Base-by-base conservation (phyloP, 2,797 vertebrate genomes). In the Aphelocoma californica region DNA sequence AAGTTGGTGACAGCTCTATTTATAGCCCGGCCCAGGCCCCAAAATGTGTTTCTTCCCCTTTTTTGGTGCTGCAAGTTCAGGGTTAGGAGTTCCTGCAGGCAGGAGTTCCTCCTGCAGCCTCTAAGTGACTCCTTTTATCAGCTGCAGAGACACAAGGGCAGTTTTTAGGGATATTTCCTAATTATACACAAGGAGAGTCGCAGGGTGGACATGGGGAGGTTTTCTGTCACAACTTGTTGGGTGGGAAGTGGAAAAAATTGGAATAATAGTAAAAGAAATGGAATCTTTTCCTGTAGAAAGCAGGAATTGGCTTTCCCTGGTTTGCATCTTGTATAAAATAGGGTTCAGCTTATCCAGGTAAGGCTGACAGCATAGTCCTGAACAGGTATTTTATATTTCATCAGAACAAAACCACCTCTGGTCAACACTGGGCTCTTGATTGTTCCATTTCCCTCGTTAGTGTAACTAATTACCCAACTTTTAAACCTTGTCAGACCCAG, bases 1-100 rank as follows among this genome's bases (percentile, higher is more conserved):
- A 34, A 91, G 60, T 32, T 8, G 11, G 62, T 93, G 94, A 90
- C 81, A 62, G 51, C 44, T 85, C 96, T 95, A 83, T 95, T 51
- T 81, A 79, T 90, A 95, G 72, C 44, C 25, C 38, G 21, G 38
- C 74, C 51, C 71, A 8, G 40, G 72, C 62, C 79, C 54, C 90
- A 64, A 61, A 93, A 66, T 25, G 4, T 26, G 50, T 20, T 64
- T 67, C 45, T 60, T 60, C 53, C 79, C 91, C 61, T 45, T 65
- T 6, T 45, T 65, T 12, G 6, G 77, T 47, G 70, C 79, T 66
- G 67, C 53, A 62, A 56, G 87, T 14, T 28, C 48, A 44, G 83
- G 53, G 73, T 45, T 14, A 57, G 91, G 47, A 77, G 77, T 17
- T 70, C 51, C 77, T 60, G 45, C 60, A 44, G 77, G 24, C 65